Conservation (phyloP, 2,113 vertebrate species). For the Condylura cristata region DNA sequence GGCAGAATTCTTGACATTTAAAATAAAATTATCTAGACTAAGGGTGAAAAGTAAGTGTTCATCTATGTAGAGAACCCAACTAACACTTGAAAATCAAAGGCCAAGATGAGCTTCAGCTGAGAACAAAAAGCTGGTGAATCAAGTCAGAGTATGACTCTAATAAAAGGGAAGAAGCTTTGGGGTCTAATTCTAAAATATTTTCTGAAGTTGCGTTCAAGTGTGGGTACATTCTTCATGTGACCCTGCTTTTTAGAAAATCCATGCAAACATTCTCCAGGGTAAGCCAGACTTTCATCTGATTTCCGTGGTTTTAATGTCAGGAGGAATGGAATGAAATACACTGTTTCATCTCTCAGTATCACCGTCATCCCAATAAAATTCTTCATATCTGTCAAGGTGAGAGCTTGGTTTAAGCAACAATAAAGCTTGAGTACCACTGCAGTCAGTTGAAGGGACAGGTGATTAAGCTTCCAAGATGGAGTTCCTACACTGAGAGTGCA, state of each 20-base stretch:
- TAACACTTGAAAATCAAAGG: neutral
- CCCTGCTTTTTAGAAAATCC: neutral
- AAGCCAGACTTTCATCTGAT: neutral
- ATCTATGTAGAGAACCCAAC: neutral
- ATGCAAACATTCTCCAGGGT: neutral
- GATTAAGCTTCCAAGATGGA: neutral
- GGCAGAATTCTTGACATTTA: neutral
- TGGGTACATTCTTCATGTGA: neutral
- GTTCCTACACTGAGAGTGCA: neutral
- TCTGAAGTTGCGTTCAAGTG: neutral
- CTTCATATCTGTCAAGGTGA: neutral
- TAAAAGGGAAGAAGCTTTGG: neutral
- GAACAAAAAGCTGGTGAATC: neutral
- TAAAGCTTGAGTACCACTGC: neutral
- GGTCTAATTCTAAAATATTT: neutral
- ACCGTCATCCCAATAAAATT: neutral
- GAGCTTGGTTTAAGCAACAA: neutral
- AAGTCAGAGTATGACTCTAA: neutral
- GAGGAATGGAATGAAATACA: neutral
- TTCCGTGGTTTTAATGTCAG: neutral
- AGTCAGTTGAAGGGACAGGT: neutral
- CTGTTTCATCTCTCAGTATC: neutral
- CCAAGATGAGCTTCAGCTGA: fast-evolving
- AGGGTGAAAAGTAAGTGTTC: neutral
- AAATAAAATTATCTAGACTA: neutral